Evolutionary conservation across 1,140 invertebrate genomes (phyloP).

Genomic region (Pectinophora gossypiella): DNA sequence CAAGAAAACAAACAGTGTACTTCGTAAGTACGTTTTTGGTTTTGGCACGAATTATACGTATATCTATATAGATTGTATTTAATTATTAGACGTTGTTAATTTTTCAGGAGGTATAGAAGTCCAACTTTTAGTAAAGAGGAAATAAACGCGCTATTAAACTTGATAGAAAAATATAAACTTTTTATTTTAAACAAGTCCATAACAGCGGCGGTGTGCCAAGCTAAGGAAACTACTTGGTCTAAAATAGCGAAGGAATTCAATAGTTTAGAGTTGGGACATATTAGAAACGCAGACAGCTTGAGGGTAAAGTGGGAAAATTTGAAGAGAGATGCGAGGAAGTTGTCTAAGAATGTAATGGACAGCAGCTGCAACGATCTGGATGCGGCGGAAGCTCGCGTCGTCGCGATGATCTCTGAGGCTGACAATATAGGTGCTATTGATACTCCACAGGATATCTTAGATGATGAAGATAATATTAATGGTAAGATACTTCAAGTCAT

Average conservation of each 20-base stretch:
- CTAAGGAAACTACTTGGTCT: slow-evolving; percentile 49
- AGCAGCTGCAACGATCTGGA: background rate
- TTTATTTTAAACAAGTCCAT: slow-evolving; percentile 52
- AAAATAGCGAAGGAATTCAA: slow-evolving; percentile 53
- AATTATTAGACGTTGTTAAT: no score
- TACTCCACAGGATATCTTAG: background rate
- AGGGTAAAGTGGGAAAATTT: slow-evolving; percentile 47
- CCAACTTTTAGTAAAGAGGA: slow-evolving; percentile 44
- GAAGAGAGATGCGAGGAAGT: slow-evolving; percentile 43
- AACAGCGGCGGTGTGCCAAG: slow-evolving; percentile 29
- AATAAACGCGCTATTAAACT: slow-evolving; percentile 36
- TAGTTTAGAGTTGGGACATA: background rate
- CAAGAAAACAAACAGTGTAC: no score
- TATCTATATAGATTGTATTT: no score
- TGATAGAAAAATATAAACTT: slow-evolving; percentile 48
- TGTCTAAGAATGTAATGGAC: slow-evolving; percentile 42
- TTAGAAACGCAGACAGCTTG: background rate
- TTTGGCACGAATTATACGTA: no score
- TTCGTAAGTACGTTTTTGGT: no score
- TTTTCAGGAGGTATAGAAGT: slow-evolving; percentile 37
- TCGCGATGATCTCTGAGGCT: slow-evolving; percentile 36
- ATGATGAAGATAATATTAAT: background rate
- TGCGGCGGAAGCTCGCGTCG: background rate
- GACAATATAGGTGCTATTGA: slow-evolving; percentile 19
- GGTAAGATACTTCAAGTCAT: no score